A percentile compares a stretch with the other conserved stretches of the same genome.
phyloP scores from a whole-genome alignment of 2,888 invertebrate species.

The Sphaerophoria rueppellii region DNA sequence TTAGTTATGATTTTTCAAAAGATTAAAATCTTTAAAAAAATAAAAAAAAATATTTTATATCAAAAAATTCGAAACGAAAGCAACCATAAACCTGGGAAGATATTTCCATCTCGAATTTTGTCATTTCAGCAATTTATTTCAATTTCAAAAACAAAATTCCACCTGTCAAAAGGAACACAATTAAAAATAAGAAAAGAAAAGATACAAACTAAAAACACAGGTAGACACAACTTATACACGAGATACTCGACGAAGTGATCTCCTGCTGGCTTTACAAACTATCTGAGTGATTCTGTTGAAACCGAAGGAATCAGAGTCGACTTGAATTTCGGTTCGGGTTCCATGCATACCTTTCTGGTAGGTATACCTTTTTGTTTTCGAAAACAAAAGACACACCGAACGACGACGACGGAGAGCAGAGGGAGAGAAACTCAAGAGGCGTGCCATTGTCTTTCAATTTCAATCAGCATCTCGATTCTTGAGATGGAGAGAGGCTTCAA shows the following conservation, averaged over 20 bases:
- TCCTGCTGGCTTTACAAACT: constrained; percentile 62
- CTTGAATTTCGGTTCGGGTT: constrained; percentile 10
- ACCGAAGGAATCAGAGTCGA: constrained; percentile 44
- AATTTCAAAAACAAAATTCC: constrained; percentile 55
- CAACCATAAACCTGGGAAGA: constrained; percentile 18
- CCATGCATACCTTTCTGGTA: not conserved
- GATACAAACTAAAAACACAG: constrained; percentile 53
- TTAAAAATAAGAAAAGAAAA: not conserved
- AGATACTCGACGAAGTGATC: constrained; percentile 31
- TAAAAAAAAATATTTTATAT: constrained; percentile 11
- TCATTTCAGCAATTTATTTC: constrained; percentile 54
- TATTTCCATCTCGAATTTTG: constrained; percentile 8
- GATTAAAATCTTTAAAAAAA: constrained; percentile 54
- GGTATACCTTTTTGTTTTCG: not conserved
- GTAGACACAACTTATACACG: constrained; percentile 40
- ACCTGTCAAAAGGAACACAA: constrained; percentile 60
- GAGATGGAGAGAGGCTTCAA: constrained; percentile 46
- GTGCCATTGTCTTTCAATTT: constrained; percentile 73
- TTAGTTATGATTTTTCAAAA: constrained; percentile 62
- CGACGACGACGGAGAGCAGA: not conserved
- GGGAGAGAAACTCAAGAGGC: constrained; percentile 72
- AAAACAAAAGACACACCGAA: constrained; percentile 52
- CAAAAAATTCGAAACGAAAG: constrained; percentile 35
- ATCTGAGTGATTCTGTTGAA: constrained; percentile 65
- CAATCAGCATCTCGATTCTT: constrained; percentile 51